These are phyloP conservation scores for Solenopsis invicta DNA, from an alignment of 1,140 invertebrate species.

Conservation along the genomic window DNA sequence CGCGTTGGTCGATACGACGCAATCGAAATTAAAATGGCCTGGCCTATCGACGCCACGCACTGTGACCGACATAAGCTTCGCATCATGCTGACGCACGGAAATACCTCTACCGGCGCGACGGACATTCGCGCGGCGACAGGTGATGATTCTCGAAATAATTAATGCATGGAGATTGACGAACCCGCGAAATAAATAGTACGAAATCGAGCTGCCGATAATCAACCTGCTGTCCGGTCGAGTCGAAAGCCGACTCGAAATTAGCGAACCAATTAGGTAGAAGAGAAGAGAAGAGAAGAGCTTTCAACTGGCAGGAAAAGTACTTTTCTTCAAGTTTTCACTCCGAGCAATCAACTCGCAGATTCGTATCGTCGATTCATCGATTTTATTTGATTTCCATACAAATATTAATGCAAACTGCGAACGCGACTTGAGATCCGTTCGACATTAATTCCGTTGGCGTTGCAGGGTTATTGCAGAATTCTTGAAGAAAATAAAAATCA, in stretches of 20 bases:
- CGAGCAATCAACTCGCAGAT: neutral
- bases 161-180: slow-evolving; percentile 58
- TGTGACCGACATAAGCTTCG: slow-evolving; percentile 54
- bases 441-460: neutral
- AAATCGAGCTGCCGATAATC: slow-evolving; percentile 43
- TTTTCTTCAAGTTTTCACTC: neutral
- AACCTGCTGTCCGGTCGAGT: neutral
- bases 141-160: slow-evolving; percentile 62
- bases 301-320: neutral
- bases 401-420: neutral
- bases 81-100: slow-evolving; percentile 50
- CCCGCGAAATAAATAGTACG: slow-evolving; percentile 51
- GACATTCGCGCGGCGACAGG: slow-evolving; percentile 37
- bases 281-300: neutral
- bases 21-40: slow-evolving; percentile 53
- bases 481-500: neutral
- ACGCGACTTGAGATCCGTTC: neutral
- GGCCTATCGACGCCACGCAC: slow-evolving; percentile 37
- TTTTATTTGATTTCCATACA: neutral
- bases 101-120: slow-evolving; percentile 19
- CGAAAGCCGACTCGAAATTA: neutral
- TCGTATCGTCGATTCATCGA: neutral
- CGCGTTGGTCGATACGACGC: slow-evolving; percentile 2
- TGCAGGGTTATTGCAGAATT: neutral
- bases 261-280: neutral